Evolutionary conservation across 2,113 vertebrate genomes (phyloP), one percentile per base, ranked within the genome.

Genomic region (Sturnus vulgaris): DNA sequence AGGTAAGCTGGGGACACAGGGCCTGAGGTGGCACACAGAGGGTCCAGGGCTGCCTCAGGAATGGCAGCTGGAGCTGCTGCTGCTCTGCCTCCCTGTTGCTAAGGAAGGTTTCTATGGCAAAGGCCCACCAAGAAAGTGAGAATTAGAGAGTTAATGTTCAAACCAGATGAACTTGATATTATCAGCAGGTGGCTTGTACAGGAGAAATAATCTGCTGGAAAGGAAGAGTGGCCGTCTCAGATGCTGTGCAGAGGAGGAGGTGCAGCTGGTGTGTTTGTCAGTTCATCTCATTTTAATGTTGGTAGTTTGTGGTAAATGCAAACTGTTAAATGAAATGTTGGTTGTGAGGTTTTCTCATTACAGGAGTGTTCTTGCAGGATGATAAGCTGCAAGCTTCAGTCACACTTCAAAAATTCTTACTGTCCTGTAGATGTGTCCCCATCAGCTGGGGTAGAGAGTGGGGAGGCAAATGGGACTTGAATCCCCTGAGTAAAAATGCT

Each of bases 81-180:
- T 82, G 57, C 60, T 85, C 71, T 77, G 70, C 75, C 47, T 93
- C 33, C 55, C 27, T 23, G 96, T 97, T 97, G 97, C 96, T 95
- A 97, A 94, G 97, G 92, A 63, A 90, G 95, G 95, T 98, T 97
- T 97, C 97, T 97, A 96, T 95, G 95, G 95, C 92, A 96, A 97
- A 97, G 72, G 37, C 35, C 94, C 49, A 91, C 60, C 78, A 95
- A 95, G 92, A 77, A 97, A 94, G 78, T 76, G 77, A 95, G 85
- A 93, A 90, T 94, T 94, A 61, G 49, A 64, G 50, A 76, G 65
- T 53, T 94, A 94, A 93, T 93, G 87, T 83, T 96, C 93, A 79
- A 87, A 95, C 85, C 77, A 87, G 90, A 92, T 77, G 82, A 97
- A 63, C 64, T 87, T 59, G 50, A 72, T 44, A 15, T 35, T 40